Base-by-base conservation (phyloP, 2,888 invertebrate genomes). In the Stegophylla sp. region DNA sequence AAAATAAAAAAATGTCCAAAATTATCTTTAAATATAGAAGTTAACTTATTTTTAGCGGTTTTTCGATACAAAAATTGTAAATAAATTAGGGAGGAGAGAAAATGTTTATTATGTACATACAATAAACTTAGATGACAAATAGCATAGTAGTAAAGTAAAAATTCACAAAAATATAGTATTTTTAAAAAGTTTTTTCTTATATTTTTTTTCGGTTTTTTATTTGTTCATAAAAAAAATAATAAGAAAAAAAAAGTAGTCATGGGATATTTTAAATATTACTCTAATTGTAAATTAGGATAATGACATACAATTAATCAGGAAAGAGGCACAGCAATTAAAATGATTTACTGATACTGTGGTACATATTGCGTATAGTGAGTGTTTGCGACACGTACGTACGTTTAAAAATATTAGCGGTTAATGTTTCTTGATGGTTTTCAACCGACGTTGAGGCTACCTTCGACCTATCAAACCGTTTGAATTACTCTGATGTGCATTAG, bases 381-480 rank as follows among this genome's bases (percentile, higher is more conserved):
- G 59, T 75, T 76, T 53, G 66, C 53, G 41, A 43, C 23, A 66
- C 43, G 17, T 53, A 76, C 64, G 10, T 66, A 53, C 26, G 26
- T 23, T n/a, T 63, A 10, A 23, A 20, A 64, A 41, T 26, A 53
- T 79, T 51, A 48, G 61, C 12, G n/a, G 41, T 71, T 45, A 79
- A 71, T 63, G 13, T 48, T 79, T 61, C 61, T 63, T 34, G 3
- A 23, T 17, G 20, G 10, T 63, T 69, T 71, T 51, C 7, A 23
- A 41, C 26, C 15, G 20, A 23, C 34, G 9, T 56, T 73, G 43
- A 64, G 91, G 92, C 92, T 92, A 94, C 93, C 94, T 93, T 87
- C 94, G 91, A 86, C 92, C 90, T 86, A 94, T 92, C 84, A 94
- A 89, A 81, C 94, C 94, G 88, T 94, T 94, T 85, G 92, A 79